phyloP scores from a whole-genome alignment of 1,140 invertebrate species.

The Diploscapter pachys region DNA sequence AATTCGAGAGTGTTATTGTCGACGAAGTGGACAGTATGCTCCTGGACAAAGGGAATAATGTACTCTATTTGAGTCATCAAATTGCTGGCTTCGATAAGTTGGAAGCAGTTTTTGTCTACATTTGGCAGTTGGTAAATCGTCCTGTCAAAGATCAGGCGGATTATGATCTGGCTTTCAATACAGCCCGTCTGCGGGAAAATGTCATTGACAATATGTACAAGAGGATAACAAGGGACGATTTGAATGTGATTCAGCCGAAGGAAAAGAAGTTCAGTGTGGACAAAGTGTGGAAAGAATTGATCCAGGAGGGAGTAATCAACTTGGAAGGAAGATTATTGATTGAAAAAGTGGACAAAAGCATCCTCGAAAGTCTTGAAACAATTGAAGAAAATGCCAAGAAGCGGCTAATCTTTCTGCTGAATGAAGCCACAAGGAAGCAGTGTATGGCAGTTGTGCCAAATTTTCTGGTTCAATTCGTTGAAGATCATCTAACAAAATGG shows the following conservation, averaged over 20 bases:
- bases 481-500: neutral
- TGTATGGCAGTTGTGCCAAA: conserved; percentile 1
- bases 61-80: conserved; percentile 18
- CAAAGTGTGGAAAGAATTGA: too few species aligned
- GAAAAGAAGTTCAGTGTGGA: neutral
- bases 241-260: neutral
- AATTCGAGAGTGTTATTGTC: conserved; percentile 8
- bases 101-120: conserved; percentile 13
- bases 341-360: too few species aligned
- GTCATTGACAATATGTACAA: too few species aligned
- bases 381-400: too few species aligned
- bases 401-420: neutral
- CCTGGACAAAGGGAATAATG: conserved; percentile 12
- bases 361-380: too few species aligned
- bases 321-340: too few species aligned
- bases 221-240: neutral
- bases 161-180: too few species aligned
- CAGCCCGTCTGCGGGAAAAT: neutral
- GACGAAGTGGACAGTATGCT: conserved; percentile 31
- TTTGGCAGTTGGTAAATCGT: conserved; percentile 3
- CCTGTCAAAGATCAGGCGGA: too few species aligned
- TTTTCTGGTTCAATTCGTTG: neutral
- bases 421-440: neutral
- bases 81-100: conserved; percentile 7
- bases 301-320: too few species aligned